Evolutionary conservation across 2,797 vertebrate genomes (phyloP), one percentile per base, ranked within the genome.

Genomic region (Channallabes apus): DNA sequence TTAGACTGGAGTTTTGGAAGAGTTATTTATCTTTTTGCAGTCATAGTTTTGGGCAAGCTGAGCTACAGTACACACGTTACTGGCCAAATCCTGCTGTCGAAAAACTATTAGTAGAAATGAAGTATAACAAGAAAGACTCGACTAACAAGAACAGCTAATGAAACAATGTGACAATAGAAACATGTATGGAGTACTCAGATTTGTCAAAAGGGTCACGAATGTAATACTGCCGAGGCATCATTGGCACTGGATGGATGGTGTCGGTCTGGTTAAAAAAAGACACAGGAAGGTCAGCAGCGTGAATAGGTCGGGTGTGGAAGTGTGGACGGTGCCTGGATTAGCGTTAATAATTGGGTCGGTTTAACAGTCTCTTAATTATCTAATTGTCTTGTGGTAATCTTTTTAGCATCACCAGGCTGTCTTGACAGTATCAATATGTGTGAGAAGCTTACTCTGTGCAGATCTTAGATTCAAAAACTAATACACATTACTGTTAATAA

Each of bases 1-100:
- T 93, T 92, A 90, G 92, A 93, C 92, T 93, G 92, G 91, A 90
- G 91, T 92, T 88, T 80, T 86, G 83, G 81, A 87, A 79, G 80
- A 82, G 78, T 80, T 79, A 77, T 89, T 90, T 84, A 89, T 88
- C 88, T 83, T 90, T 35, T 83, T 82, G 80, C 84, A 84, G 78
- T 68, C 78, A 83, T 82, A 80, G 72, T 85, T 79, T 80, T 78
- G 84, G 83, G 46, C 80, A 84, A 82, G 35, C 87, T 77, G 81
- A 88, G 54, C 75, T 87, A 85, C n/a, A n/a, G n/a, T n/a, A n/a
- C 24, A 46, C 38, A 38, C 29, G 17, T 46, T 80, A 82, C 51
- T 59, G 62, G 86, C 61, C 83, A 85, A 85, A 79, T 67, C 51
- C 72, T 82, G 78, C 85, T 54, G 67, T 56, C n/a, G 71, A 75